phyloP scores from a whole-genome alignment of 1,140 invertebrate species.

The Drosophila nebulosa region DNA sequence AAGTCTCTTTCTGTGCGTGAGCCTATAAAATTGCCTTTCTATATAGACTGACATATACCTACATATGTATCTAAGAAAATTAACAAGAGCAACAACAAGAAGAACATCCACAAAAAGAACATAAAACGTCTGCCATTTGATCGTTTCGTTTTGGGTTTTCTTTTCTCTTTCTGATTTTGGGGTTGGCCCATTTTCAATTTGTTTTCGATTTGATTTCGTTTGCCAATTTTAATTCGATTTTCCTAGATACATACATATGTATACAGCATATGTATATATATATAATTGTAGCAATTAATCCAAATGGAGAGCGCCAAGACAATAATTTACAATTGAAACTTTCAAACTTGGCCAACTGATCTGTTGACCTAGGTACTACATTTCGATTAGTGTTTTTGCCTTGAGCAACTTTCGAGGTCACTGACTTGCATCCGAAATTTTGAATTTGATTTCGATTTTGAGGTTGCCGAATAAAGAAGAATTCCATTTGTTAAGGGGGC shows the following conservation, averaged over 20 bases:
- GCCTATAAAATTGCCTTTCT: slow-evolving; percentile 8
- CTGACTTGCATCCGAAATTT: neutral
- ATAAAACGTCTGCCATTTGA: slow-evolving; percentile 42
- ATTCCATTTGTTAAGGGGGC: too few relatives aligned
- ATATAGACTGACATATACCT: neutral
- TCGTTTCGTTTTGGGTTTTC: slow-evolving; percentile 20
- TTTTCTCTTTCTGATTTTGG: neutral
- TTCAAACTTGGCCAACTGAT: neutral
- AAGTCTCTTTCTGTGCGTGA: neutral
- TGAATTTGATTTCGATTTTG: neutral
- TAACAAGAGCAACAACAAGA: slow-evolving; percentile 19
- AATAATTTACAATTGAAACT: neutral
- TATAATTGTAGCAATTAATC: neutral
- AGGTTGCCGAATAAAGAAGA: neutral
- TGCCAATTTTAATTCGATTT: slow-evolving; percentile 49
- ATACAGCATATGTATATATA: neutral
- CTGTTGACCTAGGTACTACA: neutral
- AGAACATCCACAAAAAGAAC: slow-evolving; percentile 11
- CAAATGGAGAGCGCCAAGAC: neutral
- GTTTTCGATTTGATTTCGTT: slow-evolving; percentile 51
- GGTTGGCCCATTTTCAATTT: slow-evolving; percentile 68
- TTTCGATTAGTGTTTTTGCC: slow-evolving; percentile 1
- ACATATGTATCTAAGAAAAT: slow-evolving; percentile 53
- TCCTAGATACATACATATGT: neutral
- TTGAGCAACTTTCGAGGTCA: neutral